A percentile compares a stretch with the other conserved stretches of the same genome.
Conservation (phyloP, 2,797 vertebrate species). For the Cyprinodon diabolis region DNA sequence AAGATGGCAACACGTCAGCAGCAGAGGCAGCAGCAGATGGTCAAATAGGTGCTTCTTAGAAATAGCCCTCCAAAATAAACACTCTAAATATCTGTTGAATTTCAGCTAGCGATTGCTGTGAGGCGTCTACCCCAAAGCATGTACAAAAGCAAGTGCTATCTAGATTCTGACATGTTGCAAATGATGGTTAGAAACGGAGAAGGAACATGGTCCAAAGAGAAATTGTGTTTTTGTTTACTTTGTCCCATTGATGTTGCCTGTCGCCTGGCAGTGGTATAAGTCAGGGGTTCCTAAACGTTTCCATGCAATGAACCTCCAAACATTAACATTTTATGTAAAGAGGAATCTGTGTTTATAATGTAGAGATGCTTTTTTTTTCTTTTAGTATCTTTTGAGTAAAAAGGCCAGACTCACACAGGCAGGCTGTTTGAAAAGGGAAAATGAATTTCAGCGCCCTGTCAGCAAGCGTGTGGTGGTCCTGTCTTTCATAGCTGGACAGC, state of each 20-base stretch:
- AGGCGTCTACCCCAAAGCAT: background rate
- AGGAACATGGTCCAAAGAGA: background rate
- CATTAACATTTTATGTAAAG: too few relatives aligned
- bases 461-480: too few relatives aligned
- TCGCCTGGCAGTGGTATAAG: background rate
- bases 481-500: too few relatives aligned
- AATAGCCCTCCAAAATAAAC: conserved; percentile 37
- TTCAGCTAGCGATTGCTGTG: background rate
- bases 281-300: too few relatives aligned
- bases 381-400: too few relatives aligned
- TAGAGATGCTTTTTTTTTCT: too few relatives aligned
- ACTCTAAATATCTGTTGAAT: background rate
- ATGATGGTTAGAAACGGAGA: background rate
- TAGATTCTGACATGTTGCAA: background rate
- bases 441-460: too few relatives aligned
- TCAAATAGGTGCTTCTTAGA: conserved; percentile 28
- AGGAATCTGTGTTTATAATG: too few relatives aligned
- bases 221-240: too few relatives aligned
- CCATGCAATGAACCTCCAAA: too few relatives aligned
- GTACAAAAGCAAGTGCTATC: background rate
- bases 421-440: too few relatives aligned
- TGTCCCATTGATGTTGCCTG: background rate
- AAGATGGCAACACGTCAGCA: conserved; percentile 67
- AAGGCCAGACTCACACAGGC: too few relatives aligned
- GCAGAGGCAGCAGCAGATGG: conserved; percentile 62